Conservation (phyloP, 1,140 invertebrate species). For the Brachionus paranguensis region DNA sequence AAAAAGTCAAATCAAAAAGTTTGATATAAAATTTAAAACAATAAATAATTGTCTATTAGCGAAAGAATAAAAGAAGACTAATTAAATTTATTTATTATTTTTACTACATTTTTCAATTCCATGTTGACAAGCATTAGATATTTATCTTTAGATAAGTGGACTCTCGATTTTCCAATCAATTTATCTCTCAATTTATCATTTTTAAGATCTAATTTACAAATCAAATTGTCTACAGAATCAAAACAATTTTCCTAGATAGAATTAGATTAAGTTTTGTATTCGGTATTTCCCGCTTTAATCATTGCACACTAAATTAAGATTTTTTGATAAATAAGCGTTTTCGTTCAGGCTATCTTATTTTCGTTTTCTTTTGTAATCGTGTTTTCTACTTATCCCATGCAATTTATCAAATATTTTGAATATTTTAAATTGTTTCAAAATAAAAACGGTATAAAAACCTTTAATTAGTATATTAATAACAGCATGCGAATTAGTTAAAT, state of each 20-base stretch:
- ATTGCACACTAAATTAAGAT: background rate
- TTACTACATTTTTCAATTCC: constrained; percentile 15
- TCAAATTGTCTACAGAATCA: background rate
- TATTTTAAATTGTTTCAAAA: background rate
- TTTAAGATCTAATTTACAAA: background rate
- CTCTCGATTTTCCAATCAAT: constrained; percentile 2
- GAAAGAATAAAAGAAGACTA: background rate
- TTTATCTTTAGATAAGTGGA: background rate
- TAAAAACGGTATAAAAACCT: background rate
- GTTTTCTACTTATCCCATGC: background rate
- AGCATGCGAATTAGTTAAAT: background rate
- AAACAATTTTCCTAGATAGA: background rate
- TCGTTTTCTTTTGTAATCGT: background rate
- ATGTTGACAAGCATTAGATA: constrained; percentile 10
- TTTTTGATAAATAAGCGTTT: background rate
- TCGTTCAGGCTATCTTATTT: background rate
- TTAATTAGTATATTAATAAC: background rate
- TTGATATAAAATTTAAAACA: background rate
- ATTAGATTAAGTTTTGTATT: background rate
- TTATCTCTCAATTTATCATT: constrained; percentile 1
- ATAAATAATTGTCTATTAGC: background rate
- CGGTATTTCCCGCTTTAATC: background rate
- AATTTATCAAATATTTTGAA: background rate
- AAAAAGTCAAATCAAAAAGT: background rate
- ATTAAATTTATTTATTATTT: constrained; percentile 26